phyloP scores from a whole-genome alignment of 1,140 invertebrate genomes.

The Pachypsylla venusta region DNA sequence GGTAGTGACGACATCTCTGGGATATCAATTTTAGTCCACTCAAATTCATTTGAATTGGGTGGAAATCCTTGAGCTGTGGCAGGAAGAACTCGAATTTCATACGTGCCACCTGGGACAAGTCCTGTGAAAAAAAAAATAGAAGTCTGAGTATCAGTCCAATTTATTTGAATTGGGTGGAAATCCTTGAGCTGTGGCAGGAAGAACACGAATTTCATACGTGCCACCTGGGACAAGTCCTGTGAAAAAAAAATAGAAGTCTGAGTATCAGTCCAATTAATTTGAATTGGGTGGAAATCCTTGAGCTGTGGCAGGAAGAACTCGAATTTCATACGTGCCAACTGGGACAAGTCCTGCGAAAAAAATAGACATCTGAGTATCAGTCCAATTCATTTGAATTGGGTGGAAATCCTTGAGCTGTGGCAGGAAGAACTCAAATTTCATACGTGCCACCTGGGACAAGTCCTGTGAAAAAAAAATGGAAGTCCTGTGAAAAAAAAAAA shows the following conservation, averaged over 20 bases:
- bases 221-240: background rate
- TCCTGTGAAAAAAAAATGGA: slow-evolving; percentile 2
- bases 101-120: background rate
- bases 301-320: background rate
- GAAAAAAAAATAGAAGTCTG: too few relatives aligned
- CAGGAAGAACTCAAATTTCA: background rate
- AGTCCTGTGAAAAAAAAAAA: too few relatives aligned
- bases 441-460: background rate
- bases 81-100: background rate
- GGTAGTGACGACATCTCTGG: too few relatives aligned
- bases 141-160: too few relatives aligned
- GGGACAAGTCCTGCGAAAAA: background rate
- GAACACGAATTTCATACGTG: background rate
- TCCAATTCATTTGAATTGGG: too few relatives aligned
- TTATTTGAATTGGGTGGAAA: too few relatives aligned
- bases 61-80: background rate
- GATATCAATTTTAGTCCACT: background rate
- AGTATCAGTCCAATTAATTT: background rate
- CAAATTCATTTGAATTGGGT: background rate
- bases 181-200: background rate
- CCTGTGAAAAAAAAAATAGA: slow-evolving; percentile 5
- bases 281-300: background rate
- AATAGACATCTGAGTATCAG: too few relatives aligned
- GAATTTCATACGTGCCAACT: background rate
- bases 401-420: background rate